phyloP scores from a whole-genome alignment of 1,140 invertebrate genomes.

The Belonocnema kinseyi region DNA sequence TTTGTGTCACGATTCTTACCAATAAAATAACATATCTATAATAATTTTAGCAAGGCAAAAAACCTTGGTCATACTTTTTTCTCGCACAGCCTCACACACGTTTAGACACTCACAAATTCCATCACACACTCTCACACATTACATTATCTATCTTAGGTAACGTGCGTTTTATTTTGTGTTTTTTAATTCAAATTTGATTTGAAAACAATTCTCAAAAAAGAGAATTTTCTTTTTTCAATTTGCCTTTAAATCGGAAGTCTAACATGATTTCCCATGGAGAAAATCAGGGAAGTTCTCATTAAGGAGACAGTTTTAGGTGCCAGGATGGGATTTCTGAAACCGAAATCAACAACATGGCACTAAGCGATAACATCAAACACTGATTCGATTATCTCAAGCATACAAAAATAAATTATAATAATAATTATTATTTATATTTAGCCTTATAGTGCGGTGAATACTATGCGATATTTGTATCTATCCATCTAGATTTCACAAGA shows the following conservation, averaged over 20 bases:
- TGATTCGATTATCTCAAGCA: slow-evolving; percentile 61
- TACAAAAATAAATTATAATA: slow-evolving; percentile 68
- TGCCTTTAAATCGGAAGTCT: background rate
- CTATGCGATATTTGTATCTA: slow-evolving; percentile 61
- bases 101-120: background rate
- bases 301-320: background rate
- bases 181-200: slow-evolving; percentile 5
- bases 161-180: background rate
- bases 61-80: background rate
- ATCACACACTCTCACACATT: background rate
- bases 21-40: background rate
- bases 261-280: background rate
- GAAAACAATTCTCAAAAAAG: background rate
- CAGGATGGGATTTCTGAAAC: background rate
- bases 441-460: slow-evolving; percentile 66
- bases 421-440: slow-evolving; percentile 64
- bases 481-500: slow-evolving; percentile 39
- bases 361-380: slow-evolving; percentile 51
- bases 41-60: slow-evolving; percentile 1
- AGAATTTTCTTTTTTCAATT: background rate
- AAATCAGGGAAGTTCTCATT: background rate
- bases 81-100: background rate
- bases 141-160: slow-evolving; percentile 21
- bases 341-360: slow-evolving; percentile 44
- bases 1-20: background rate